Percentiles rank a stretch among this genome's conserved stretches.
phyloP scores from a whole-genome alignment of 2,888 invertebrate genomes.

The Desoria tigrina region DNA sequence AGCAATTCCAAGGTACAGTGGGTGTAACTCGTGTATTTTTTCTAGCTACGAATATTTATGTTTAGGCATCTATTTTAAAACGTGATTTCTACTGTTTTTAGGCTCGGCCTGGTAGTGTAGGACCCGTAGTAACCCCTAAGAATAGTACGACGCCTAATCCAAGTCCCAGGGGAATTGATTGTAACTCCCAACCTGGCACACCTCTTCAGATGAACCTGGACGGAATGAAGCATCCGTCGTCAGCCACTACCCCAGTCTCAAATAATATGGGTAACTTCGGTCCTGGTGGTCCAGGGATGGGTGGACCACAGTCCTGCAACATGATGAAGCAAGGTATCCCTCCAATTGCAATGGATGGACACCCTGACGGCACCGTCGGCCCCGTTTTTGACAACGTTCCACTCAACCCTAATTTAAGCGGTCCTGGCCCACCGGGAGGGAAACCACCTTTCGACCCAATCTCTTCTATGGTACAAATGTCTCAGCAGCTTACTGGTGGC shows the following conservation, averaged over 20 bases:
- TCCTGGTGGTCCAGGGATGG: constrained; percentile 36
- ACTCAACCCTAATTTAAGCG: constrained; percentile 56
- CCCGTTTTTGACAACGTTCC: constrained; percentile 56
- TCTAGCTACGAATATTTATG: neutral
- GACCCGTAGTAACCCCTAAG: constrained; percentile 52
- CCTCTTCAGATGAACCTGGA: constrained; percentile 53
- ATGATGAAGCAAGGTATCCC: constrained; percentile 52
- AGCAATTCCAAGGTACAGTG: constrained; percentile 50
- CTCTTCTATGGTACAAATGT: constrained; percentile 91
- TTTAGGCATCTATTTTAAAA: neutral
- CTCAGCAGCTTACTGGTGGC: constrained; percentile 83
- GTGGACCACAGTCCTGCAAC: constrained; percentile 41
- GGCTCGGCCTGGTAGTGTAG: constrained; percentile 53
- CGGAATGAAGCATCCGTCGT: constrained; percentile 48
- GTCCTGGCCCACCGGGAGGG: constrained; percentile 54
- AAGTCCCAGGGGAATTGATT: constrained; percentile 52
- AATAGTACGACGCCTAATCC: constrained; percentile 53
- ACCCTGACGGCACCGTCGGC: constrained; percentile 55
- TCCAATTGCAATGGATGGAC: constrained; percentile 47
- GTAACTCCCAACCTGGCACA: constrained; percentile 53
- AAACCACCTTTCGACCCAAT: constrained; percentile 80
- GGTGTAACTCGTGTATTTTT: neutral
- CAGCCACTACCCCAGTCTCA: constrained; percentile 13
- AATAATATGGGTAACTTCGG: constrained; percentile 31
- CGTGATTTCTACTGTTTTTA: constrained; percentile 8